Conservation (phyloP, 2,797 vertebrate genomes). For the Mastacembelus armatus region DNA sequence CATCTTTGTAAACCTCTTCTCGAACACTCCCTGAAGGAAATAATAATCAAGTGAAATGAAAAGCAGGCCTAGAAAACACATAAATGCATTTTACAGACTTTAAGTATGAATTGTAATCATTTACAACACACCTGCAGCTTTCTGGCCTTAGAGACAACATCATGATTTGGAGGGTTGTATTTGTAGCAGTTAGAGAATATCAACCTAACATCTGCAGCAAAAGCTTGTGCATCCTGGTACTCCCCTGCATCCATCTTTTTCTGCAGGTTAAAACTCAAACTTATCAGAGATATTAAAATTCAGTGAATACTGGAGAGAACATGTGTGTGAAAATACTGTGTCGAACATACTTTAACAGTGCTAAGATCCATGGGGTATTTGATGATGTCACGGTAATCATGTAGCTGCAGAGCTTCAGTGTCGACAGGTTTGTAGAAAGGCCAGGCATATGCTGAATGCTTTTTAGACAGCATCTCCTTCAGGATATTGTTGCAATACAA, state of each 20-base stretch:
- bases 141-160: constrained; percentile 91
- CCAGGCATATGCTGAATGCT: constrained; percentile 92
- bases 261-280: constrained; percentile 76
- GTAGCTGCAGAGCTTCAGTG: constrained; percentile 90
- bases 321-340: background rate
- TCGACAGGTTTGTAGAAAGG: constrained; percentile 97
- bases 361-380: constrained; percentile 98
- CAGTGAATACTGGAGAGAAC: background rate
- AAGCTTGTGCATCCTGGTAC: constrained; percentile 91
- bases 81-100: background rate
- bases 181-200: constrained; percentile 99
- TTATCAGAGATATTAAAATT: background rate
- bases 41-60: background rate
- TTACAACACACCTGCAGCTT: constrained; percentile 89
- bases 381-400: constrained; percentile 98
- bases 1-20: constrained; percentile 95
- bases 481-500: constrained; percentile 91
- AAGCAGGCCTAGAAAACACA: background rate
- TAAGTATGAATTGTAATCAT: background rate
- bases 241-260: constrained; percentile 94
- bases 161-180: constrained; percentile 93
- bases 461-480: constrained; percentile 95
- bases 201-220: constrained; percentile 93
- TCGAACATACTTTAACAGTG: constrained; percentile 89
- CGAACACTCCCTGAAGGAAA: constrained; percentile 90